These are phyloP conservation scores for Melolontha melolontha DNA, from an alignment of 2,888 invertebrate genomes.

Conservation along the genomic window DNA sequence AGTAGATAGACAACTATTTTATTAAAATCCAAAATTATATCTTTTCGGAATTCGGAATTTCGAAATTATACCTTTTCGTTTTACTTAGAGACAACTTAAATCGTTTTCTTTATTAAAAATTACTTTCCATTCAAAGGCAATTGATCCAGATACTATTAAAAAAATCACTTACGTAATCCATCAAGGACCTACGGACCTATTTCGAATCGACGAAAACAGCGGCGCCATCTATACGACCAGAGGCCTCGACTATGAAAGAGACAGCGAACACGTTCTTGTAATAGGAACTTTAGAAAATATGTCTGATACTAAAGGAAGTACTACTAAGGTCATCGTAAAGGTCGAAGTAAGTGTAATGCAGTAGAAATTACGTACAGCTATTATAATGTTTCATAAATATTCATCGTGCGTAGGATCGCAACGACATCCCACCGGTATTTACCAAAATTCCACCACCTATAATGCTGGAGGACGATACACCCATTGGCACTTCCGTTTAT, in stretches of 20 bases:
- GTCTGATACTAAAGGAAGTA: slow-evolving; percentile 75
- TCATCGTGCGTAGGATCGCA: slow-evolving; percentile 74
- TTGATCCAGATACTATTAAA: slow-evolving; percentile 51
- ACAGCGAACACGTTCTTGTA: slow-evolving; percentile 78
- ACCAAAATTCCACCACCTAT: slow-evolving; percentile 85
- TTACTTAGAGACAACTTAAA: too few species aligned
- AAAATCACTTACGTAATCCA: slow-evolving; percentile 79
- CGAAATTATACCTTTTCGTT: too few species aligned
- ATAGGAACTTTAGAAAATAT: slow-evolving; percentile 88
- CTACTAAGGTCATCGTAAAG: slow-evolving; percentile 78
- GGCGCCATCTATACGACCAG: slow-evolving; percentile 83
- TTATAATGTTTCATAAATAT: slow-evolving; percentile 41
- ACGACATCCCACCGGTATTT: slow-evolving; percentile 90
- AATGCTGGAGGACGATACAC: slow-evolving; percentile 84
- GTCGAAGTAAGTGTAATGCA: slow-evolving; percentile 70
- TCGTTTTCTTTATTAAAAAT: too few species aligned
- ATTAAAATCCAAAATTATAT: too few species aligned
- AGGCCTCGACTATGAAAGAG: slow-evolving; percentile 83
- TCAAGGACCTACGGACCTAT: slow-evolving; percentile 84
- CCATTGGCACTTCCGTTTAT: slow-evolving; percentile 84
- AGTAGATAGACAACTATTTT: too few species aligned
- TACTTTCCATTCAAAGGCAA: slow-evolving; percentile 39
- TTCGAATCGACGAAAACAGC: slow-evolving; percentile 83
- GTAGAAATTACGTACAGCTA: not conserved
- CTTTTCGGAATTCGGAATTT: too few species aligned